Percentiles rank a stretch among this genome's conserved stretches.
phyloP scores from a whole-genome alignment of 2,888 invertebrate genomes.

The Erpobdella octoculata region DNA sequence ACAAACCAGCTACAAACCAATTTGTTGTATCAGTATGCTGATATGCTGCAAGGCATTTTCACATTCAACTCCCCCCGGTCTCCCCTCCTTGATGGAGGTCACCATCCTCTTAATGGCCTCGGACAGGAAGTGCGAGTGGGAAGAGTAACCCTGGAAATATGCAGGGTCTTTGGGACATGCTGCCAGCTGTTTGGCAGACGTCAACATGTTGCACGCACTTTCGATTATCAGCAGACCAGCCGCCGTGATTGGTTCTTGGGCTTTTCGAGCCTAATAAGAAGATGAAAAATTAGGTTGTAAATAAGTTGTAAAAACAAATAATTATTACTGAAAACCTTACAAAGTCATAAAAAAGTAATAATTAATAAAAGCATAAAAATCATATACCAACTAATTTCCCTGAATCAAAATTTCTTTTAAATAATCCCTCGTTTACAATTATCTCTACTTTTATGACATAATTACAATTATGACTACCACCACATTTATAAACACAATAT shows the following conservation, averaged over 20 bases:
- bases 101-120: slow-evolving; percentile 91
- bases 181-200: slow-evolving; percentile 78
- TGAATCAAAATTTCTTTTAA: too few species aligned
- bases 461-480: too few species aligned
- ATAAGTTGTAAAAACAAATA: not conserved
- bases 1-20: not conserved
- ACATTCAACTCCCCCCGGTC: not conserved
- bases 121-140: slow-evolving; percentile 86
- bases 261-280: slow-evolving; percentile 60
- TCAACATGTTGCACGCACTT: slow-evolving; percentile 81
- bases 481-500: too few species aligned
- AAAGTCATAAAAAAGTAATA: too few species aligned
- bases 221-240: slow-evolving; percentile 57
- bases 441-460: too few species aligned
- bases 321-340: too few species aligned
- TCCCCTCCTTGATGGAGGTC: slow-evolving; percentile 67
- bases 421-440: too few species aligned
- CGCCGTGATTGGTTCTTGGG: slow-evolving; percentile 78
- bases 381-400: not conserved
- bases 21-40: not conserved
- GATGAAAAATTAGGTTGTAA: too few species aligned
- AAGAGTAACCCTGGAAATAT: slow-evolving; percentile 60
- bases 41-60: not conserved
- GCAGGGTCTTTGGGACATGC: slow-evolving; percentile 80
- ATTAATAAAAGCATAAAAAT: not conserved